Conservation (phyloP, 2,888 invertebrate genomes). For the Heliconius ethilla region DNA sequence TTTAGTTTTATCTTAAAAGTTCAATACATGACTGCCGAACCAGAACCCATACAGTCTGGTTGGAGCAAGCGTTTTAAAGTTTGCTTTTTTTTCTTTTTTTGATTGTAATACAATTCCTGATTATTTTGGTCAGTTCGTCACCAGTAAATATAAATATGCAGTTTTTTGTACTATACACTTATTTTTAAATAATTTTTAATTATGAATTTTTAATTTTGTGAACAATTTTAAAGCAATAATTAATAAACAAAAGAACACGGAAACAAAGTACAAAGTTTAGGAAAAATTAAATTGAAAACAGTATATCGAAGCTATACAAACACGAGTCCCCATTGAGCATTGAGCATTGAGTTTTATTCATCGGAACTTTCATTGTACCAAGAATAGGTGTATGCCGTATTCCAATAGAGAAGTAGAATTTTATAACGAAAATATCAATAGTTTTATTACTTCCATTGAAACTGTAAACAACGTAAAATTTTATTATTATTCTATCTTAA, state of each 20-base stretch:
- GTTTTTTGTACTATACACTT: no score
- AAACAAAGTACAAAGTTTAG: background rate
- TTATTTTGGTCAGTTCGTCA: no score
- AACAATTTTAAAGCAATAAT: background rate
- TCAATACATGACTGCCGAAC: background rate
- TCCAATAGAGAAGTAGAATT: background rate
- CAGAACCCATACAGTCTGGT: background rate
- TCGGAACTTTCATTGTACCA: slow-evolving; percentile 15
- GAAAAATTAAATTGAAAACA: slow-evolving; percentile 1
- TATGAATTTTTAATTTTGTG: no score
- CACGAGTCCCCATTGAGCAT: slow-evolving; percentile 9
- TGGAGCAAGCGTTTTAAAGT: no score
- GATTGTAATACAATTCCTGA: no score
- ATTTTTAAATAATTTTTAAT: no score
- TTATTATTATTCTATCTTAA: no score
- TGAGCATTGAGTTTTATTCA: slow-evolving; percentile 12
- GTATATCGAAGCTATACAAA: slow-evolving; percentile 4
- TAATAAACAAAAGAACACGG: background rate
- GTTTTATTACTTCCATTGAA: slow-evolving; percentile 2
- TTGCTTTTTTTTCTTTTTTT: no score
- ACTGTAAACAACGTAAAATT: slow-evolving; percentile 25
- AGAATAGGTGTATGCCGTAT: slow-evolving; percentile 1
- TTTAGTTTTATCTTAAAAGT: background rate
- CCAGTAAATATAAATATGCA: no score
- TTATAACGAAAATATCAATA: slow-evolving; percentile 2